Percentiles rank a stretch among this genome's conserved stretches.
Evolutionary conservation across 2,888 invertebrate species (phyloP).

Genomic region (Diadegma fenestrale): DNA sequence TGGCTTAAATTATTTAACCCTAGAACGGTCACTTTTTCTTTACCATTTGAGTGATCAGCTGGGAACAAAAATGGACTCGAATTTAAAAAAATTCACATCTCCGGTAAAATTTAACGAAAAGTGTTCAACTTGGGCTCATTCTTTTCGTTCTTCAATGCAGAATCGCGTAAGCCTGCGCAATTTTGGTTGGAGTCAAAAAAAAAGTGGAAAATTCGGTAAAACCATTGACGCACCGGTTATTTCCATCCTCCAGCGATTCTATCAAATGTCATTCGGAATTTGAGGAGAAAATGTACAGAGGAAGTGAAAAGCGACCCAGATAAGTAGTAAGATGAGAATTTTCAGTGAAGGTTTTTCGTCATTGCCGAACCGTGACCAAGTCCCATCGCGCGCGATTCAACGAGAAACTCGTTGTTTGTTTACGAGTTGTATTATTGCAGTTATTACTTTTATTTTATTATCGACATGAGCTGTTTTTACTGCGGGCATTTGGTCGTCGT

Average conservation of each 20-base stretch:
- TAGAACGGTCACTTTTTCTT: too few species aligned
- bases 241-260: neutral
- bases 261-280: slow-evolving; percentile 3
- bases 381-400: slow-evolving; percentile 36
- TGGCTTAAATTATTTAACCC: too few species aligned
- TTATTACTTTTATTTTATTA: slow-evolving; percentile 34
- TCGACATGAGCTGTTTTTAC: neutral
- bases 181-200: too few species aligned
- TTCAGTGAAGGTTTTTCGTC: slow-evolving; percentile 52
- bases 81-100: too few species aligned
- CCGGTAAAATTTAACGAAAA: too few species aligned
- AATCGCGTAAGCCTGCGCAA: too few species aligned
- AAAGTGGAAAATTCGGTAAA: too few species aligned
- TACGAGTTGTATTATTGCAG: neutral
- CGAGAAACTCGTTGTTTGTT: slow-evolving; percentile 9
- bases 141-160: too few species aligned
- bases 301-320: slow-evolving; percentile 57
- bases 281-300: slow-evolving; percentile 29
- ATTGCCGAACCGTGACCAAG: slow-evolving; percentile 29
- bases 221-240: neutral
- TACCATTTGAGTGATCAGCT: too few species aligned
- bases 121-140: too few species aligned
- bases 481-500: neutral
- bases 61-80: too few species aligned
- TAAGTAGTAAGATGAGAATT: slow-evolving; percentile 24